Evolutionary conservation across 2,888 invertebrate genomes (phyloP).

Genomic region (Hypselothyrea guttata): DNA sequence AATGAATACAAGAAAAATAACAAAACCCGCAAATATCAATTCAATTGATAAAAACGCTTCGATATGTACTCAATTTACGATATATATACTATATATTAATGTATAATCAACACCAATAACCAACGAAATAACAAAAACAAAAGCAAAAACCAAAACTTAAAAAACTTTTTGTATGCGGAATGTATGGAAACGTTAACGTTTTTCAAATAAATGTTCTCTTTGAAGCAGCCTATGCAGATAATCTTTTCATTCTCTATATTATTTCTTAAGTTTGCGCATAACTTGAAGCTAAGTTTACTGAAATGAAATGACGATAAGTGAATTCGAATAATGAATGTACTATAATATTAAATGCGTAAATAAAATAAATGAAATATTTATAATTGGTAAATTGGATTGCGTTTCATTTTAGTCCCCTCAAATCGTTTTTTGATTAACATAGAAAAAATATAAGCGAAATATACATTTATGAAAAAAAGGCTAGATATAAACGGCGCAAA

Average conservation of each 20-base stretch:
- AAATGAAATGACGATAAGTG: conserved; percentile 55
- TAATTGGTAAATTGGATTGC: conserved; percentile 49
- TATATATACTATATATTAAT: conserved; percentile 52
- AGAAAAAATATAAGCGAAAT: too few species aligned
- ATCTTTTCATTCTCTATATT: conserved; percentile 6
- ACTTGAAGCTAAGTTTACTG: conserved; percentile 52
- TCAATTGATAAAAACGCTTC: conserved; percentile 70
- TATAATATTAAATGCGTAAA: conserved; percentile 58
- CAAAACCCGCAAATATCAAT: conserved; percentile 53
- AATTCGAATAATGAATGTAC: conserved; percentile 64
- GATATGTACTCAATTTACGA: conserved; percentile 70
- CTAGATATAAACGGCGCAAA: too few species aligned
- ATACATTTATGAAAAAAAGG: too few species aligned
- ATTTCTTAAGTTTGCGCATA: conserved; percentile 48
- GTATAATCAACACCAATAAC: conserved; percentile 65
- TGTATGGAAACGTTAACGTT: conserved; percentile 23
- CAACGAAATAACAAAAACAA: conserved; percentile 41
- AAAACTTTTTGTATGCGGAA: conserved; percentile 51
- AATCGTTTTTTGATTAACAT: too few species aligned
- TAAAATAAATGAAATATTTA: conserved; percentile 67
- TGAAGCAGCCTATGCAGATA: conserved; percentile 37
- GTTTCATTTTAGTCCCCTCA: conserved; percentile 5
- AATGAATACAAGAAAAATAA: conserved; percentile 27
- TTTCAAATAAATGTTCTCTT: conserved; percentile 44
- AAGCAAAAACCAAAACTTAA: background rate